These are phyloP conservation scores for Melanaphis sacchari DNA, from an alignment of 1,140 invertebrate species.

Conservation along the genomic window DNA sequence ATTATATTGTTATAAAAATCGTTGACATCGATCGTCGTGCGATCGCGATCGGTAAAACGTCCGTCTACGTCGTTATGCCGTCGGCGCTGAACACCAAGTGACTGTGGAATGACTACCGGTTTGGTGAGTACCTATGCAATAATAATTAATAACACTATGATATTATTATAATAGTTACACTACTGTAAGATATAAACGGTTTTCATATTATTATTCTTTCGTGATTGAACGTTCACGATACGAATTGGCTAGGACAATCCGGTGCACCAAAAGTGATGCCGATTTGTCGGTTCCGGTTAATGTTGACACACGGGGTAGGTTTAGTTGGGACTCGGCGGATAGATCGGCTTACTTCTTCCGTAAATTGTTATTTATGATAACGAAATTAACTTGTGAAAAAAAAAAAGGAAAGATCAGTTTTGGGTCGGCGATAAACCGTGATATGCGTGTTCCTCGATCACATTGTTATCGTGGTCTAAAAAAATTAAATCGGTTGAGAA, in stretches of 20 bases:
- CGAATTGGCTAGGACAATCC: not conserved
- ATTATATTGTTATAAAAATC: not conserved
- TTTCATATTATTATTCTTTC: not conserved
- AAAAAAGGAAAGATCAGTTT: not conserved
- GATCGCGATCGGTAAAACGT: not conserved
- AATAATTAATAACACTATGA: not conserved
- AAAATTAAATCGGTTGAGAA: not conserved
- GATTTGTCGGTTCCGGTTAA: not conserved
- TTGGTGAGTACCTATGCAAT: constrained; percentile 24
- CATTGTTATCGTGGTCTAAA: not conserved
- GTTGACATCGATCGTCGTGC: not conserved
- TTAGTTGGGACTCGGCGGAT: too few species aligned
- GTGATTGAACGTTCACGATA: not conserved
- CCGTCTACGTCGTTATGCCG: not conserved
- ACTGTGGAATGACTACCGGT: constrained; percentile 40
- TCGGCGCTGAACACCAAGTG: not conserved
- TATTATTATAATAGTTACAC: not conserved
- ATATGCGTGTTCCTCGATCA: not conserved
- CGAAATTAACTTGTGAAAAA: too few species aligned
- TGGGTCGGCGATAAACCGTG: not conserved
- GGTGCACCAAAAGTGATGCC: not conserved
- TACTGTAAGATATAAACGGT: not conserved
- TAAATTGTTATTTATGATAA: not conserved
- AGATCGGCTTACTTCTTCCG: too few species aligned
- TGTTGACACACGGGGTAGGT: too few species aligned